A percentile compares a stretch with the other conserved stretches of the same genome.
Conservation (phyloP, 2,797 vertebrate genomes). For the Gambelia wislizenii region DNA sequence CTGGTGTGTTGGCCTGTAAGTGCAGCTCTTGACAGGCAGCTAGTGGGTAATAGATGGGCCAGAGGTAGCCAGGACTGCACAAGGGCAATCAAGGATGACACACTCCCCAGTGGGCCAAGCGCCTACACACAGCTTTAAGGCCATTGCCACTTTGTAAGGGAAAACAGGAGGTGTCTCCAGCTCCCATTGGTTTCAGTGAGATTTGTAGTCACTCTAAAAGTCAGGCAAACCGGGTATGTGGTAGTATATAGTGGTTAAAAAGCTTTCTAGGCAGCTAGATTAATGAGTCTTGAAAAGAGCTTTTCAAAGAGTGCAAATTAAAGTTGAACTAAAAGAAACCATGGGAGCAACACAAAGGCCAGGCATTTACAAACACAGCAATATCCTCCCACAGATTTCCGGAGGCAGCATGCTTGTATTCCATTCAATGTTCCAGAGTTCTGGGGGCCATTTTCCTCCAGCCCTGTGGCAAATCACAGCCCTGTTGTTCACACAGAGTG, state of each 20-base stretch:
- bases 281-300: slow-evolving; percentile 40
- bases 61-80: background rate
- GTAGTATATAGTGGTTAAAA: slow-evolving; percentile 24
- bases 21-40: slow-evolving; percentile 22
- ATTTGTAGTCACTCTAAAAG: slow-evolving; percentile 41
- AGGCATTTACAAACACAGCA: slow-evolving; percentile 36
- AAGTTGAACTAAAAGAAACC: slow-evolving; percentile 34
- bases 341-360: slow-evolving; percentile 36
- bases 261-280: slow-evolving; percentile 31
- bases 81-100: slow-evolving; percentile 31
- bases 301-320: slow-evolving; percentile 44
- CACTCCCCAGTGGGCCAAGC: slow-evolving; percentile 1
- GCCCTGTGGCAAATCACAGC: slow-evolving; percentile 6
- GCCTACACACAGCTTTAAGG: slow-evolving; percentile 3
- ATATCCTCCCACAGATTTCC: slow-evolving; percentile 30
- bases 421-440: background rate
- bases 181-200: slow-evolving; percentile 30
- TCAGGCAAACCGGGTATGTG: background rate
- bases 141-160: slow-evolving; percentile 28
- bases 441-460: background rate
- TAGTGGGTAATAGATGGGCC: slow-evolving; percentile 14
- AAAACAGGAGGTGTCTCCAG: slow-evolving; percentile 16
- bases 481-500: slow-evolving; percentile 13
- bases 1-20: background rate
- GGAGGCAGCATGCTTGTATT: background rate